Base-by-base conservation (phyloP, 2,888 invertebrate genomes). In the Hemaris fuciformis region DNA sequence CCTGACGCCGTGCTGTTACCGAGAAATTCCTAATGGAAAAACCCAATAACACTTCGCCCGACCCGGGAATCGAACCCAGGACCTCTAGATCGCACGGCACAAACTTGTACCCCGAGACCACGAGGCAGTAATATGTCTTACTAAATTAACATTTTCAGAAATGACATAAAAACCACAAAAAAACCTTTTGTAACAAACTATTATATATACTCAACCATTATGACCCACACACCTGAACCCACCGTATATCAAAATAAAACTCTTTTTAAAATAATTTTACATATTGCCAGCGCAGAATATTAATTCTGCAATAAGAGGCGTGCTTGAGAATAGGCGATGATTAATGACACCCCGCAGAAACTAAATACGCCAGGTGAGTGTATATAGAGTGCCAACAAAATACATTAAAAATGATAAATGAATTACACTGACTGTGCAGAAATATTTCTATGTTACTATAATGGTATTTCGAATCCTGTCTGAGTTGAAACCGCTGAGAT, bases 341-440 rank as follows among this genome's bases (percentile, higher is more conserved):
- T 53, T 53, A 53, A 53, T 27, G 53, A 53, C 18, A 45, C 22
- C 27, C 7, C 4, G 3, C n/a, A 53, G 18, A 31, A 31, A 53
- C 53, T 53, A 53, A 27, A 46, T 46, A 46, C 23, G 25, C 10
- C 46, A 46, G 53, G 53, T 53, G 27, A 53, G 53, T 18, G 27
- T 31, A 53, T 53, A 18, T 27, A 53, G 53, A 31, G 53, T 27
- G 18, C 31, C 18, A 31, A 53, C 53, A 53, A 53, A 53, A 53
- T 53, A 53, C 53, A 53, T 53, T 53, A 53, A 53, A 53, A 53
- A 53, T 53, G 53, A 53, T 53, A 18, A 53, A 53, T 53, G 53
- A 31, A 53, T 53, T 18, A 31, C 53, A 27, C 53, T 53, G 53
- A 53, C 53, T 15, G 18, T 4, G 53, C 53, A 31, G 10, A 53